Evolutionary conservation across 2,888 invertebrate species (phyloP).

Genomic region (Andrena camellia): DNA sequence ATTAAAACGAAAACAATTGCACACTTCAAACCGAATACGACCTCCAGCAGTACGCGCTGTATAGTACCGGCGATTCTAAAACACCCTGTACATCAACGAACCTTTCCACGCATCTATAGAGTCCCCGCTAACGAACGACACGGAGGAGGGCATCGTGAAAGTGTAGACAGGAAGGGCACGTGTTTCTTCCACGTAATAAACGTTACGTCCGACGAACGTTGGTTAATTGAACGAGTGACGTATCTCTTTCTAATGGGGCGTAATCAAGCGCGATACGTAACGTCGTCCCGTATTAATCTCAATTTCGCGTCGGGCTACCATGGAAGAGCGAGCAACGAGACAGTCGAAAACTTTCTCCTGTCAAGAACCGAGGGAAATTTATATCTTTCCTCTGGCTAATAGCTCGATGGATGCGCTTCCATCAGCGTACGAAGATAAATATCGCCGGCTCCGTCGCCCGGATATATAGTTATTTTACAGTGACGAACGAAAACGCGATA

Average conservation of each 20-base stretch:
- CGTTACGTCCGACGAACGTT: conserved; percentile 26
- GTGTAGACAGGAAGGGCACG: not conserved
- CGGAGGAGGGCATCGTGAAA: conserved; percentile 2
- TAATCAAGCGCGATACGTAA: conserved; percentile 31
- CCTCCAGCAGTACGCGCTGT: no score
- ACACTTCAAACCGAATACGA: no score
- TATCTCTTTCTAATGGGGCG: conserved; percentile 22
- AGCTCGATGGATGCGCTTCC: conserved; percentile 14
- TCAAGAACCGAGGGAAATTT: conserved; percentile 6
- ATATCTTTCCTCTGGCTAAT: conserved; percentile 9
- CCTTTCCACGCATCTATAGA: conserved; percentile 7
- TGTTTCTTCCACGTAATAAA: conserved; percentile 5
- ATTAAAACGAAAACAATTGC: no score
- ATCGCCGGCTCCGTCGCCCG: not conserved
- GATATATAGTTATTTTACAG: not conserved
- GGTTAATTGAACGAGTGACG: conserved; percentile 18
- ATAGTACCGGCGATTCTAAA: not conserved
- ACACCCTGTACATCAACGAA: not conserved
- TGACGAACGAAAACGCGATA: not conserved
- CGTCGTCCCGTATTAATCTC: conserved; percentile 22
- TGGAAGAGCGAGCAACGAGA: not conserved
- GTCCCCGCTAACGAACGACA: conserved; percentile 18
- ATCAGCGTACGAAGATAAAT: conserved; percentile 14
- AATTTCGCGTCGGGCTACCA: conserved; percentile 1
- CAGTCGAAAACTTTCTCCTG: not conserved